Conservation (phyloP, 2,888 invertebrate species). For the Philhelius pedissequus region DNA sequence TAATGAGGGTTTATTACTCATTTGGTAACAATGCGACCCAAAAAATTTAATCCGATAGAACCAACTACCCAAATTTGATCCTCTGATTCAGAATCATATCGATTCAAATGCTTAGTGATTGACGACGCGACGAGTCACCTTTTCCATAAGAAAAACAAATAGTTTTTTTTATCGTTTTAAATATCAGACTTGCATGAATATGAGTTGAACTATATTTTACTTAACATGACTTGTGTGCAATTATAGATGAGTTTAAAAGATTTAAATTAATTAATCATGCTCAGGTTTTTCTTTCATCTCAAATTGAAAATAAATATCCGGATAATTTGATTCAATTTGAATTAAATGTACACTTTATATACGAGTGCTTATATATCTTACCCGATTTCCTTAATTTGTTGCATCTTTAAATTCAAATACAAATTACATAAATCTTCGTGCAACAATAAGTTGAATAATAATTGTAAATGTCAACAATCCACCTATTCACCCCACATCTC, state of each 20-base stretch:
- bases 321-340: neutral
- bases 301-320: neutral
- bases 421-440: neutral
- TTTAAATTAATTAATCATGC: neutral
- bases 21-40: neutral
- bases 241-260: neutral
- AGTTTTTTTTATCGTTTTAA: neutral
- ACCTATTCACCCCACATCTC: neutral
- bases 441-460: neutral
- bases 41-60: neutral
- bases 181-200: neutral
- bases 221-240: neutral
- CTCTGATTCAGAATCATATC: neutral
- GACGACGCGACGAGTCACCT: neutral
- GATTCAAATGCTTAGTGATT: neutral
- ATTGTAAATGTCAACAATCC: conserved; percentile 42
- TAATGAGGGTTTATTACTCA: neutral
- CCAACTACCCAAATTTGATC: neutral
- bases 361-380: no score
- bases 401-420: neutral
- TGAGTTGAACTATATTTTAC: neutral
- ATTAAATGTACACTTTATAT: neutral
- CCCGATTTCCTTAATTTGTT: neutral
- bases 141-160: neutral
- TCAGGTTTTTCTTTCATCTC: neutral